Conservation (phyloP, 1,140 invertebrate genomes). For the Batillaria attramentaria region DNA sequence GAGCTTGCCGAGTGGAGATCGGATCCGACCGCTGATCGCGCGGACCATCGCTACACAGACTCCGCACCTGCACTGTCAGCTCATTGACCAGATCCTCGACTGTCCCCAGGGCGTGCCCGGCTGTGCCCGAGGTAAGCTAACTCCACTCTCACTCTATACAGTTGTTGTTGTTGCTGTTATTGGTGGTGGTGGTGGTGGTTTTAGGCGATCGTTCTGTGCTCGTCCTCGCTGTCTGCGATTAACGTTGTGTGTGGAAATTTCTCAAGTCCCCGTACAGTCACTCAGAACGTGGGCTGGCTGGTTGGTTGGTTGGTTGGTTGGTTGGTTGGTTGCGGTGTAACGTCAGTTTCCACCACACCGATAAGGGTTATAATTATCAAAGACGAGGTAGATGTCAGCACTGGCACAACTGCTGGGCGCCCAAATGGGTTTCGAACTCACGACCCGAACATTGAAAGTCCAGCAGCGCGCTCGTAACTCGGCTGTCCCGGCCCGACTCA, state of each 20-base stretch:
- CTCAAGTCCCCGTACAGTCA: no score
- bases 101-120: slow-evolving; percentile 12
- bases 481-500: no score
- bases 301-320: no score
- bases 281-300: no score
- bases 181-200: neutral
- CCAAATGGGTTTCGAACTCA: no score
- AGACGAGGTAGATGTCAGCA: no score
- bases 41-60: slow-evolving; percentile 49
- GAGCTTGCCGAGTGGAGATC: slow-evolving; percentile 17
- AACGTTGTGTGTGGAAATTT: neutral
- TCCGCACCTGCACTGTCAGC: slow-evolving; percentile 44
- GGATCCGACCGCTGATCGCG: slow-evolving; percentile 19
- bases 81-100: slow-evolving; percentile 32
- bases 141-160: neutral
- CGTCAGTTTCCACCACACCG: no score
- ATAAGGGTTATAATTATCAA: no score
- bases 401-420: no score
- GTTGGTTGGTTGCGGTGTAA: no score
- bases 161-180: neutral
- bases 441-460: no score
- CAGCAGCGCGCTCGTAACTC: no score
- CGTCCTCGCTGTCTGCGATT: neutral
- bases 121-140: slow-evolving; percentile 20
- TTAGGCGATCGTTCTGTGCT: neutral